Percentiles rank a stretch among this genome's conserved stretches.
These are phyloP conservation scores for Notoglanidium macrostoma DNA, from an alignment of 2,797 vertebrate species.

Conservation along the genomic window DNA sequence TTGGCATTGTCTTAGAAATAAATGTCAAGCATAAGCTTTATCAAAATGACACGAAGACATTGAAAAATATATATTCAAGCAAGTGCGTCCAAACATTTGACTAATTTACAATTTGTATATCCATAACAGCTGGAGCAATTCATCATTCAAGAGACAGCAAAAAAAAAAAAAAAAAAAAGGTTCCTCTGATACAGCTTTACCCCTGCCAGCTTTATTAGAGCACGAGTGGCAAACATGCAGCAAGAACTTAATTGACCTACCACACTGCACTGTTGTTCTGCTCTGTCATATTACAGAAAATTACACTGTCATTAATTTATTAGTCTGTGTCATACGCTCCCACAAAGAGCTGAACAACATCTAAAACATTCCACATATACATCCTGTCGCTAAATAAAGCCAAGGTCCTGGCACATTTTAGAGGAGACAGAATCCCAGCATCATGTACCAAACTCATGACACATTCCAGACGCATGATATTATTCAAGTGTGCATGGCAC, in stretches of 20 bases:
- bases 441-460: background rate
- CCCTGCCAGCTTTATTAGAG: constrained; percentile 17
- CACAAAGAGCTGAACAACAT: constrained; percentile 7
- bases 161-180: background rate
- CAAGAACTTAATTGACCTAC: constrained; percentile 17
- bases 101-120: background rate
- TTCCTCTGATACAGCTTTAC: background rate
- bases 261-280: background rate
- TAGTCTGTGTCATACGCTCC: background rate
- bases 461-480: background rate
- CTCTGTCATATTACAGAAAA: constrained; percentile 24
- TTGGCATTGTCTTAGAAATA: background rate
- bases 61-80: too few species aligned
- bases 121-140: background rate
- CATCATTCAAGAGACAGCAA: background rate
- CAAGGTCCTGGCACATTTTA: background rate
- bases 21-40: background rate
- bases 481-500: background rate
- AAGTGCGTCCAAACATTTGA: background rate
- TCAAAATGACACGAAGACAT: background rate
- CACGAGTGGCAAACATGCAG: constrained; percentile 15
- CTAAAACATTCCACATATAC: constrained; percentile 5
- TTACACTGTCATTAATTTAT: constrained; percentile 14
- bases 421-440: background rate
- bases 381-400: background rate